These are phyloP conservation scores for Limnephilus auricula DNA, from an alignment of 2,888 invertebrate species.

Conservation along the genomic window DNA sequence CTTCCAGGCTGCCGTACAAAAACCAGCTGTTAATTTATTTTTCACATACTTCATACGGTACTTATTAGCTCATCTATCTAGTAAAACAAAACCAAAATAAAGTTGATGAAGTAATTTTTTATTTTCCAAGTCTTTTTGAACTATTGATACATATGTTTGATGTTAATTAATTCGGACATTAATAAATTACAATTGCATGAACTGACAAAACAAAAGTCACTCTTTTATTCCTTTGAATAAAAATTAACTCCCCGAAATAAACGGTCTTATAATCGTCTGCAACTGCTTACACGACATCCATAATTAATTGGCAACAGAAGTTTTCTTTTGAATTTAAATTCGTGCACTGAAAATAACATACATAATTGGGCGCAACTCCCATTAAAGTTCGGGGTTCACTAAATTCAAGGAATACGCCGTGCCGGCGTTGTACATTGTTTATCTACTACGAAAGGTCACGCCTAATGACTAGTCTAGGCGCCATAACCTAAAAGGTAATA, in stretches of 20 bases:
- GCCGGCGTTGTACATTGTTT: background rate
- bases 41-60: too few relatives aligned
- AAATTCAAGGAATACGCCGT: background rate
- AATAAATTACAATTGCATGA: background rate
- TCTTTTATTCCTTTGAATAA: background rate
- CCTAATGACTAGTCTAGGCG: slow-evolving; percentile 2
- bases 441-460: slow-evolving; percentile 18
- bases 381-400: background rate
- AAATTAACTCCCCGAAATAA: background rate
- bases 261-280: background rate
- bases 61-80: too few relatives aligned
- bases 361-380: background rate
- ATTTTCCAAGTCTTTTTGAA: too few relatives aligned
- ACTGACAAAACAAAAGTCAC: background rate
- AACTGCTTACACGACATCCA: background rate
- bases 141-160: background rate
- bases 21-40: too few relatives aligned
- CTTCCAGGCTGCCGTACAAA: too few relatives aligned
- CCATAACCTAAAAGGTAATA: slow-evolving; percentile 7
- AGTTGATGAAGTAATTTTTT: too few relatives aligned
- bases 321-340: background rate
- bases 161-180: background rate
- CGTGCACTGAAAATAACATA: background rate
- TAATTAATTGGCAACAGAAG: background rate
- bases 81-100: too few relatives aligned